phyloP scores from a whole-genome alignment of 2,797 vertebrate species.

The Benthosema pterotum region DNA sequence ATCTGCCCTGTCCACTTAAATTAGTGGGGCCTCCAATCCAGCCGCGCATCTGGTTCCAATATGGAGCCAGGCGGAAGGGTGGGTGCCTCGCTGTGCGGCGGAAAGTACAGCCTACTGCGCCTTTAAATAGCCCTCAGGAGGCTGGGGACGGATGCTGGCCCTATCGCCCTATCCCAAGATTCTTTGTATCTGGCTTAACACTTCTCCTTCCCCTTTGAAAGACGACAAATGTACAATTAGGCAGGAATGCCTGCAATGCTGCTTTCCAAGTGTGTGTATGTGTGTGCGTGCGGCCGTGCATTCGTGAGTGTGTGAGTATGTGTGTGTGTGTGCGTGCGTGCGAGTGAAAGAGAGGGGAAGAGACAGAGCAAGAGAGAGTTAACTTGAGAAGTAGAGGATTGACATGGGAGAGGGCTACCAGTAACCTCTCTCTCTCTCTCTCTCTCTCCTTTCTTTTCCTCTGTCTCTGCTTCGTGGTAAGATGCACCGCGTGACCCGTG shows the following conservation, averaged over 20 bases:
- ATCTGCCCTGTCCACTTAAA: conserved; percentile 87
- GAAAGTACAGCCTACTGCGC: conserved; percentile 88
- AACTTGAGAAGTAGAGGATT: conserved; percentile 45
- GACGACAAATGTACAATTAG: conserved; percentile 85
- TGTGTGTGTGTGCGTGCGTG: conserved; percentile 14
- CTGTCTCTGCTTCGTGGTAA: conserved; percentile 53
- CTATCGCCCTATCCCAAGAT: conserved; percentile 79
- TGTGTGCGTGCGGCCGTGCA: conserved; percentile 22
- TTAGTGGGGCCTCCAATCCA: conserved; percentile 84
- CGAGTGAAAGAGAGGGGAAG: neutral
- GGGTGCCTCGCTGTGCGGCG: conserved; percentile 84
- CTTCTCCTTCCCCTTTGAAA: conserved; percentile 78
- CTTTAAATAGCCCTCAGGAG: conserved; percentile 87
- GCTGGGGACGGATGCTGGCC: conserved; percentile 80
- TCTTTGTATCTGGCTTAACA: conserved; percentile 80
- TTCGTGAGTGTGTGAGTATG: neutral
- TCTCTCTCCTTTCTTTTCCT: neutral
- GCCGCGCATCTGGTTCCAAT: conserved; percentile 88
- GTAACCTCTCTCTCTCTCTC: neutral
- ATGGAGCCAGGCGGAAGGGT: conserved; percentile 86
- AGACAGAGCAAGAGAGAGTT: conserved; percentile 14
- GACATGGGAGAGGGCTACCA: conserved; percentile 52
- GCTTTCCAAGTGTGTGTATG: conserved; percentile 65
- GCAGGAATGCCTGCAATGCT: conserved; percentile 81
- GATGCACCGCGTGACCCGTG: conserved; percentile 60